Conservation (phyloP, 2,888 invertebrate genomes). For the Tenthredo mesomela region DNA sequence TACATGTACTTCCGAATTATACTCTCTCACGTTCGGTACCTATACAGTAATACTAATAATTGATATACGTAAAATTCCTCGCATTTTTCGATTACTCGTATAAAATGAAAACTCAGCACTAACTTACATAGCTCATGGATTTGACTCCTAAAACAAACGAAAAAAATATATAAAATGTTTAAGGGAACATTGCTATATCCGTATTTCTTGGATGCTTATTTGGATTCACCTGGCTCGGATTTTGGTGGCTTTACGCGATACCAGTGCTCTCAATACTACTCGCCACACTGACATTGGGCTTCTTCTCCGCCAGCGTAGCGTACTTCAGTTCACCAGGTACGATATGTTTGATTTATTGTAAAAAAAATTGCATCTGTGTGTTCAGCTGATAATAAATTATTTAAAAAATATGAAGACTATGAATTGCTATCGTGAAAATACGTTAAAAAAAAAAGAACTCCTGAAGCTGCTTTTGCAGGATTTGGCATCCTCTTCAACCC, state of each 20-base stretch:
- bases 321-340: constrained; percentile 83
- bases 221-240: constrained; percentile 81
- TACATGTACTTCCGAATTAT: background rate
- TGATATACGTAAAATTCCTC: background rate
- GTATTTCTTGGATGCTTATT: constrained; percentile 81
- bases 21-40: background rate
- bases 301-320: constrained; percentile 81
- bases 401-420: background rate
- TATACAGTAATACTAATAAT: background rate
- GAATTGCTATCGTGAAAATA: background rate
- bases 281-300: constrained; percentile 82
- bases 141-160: background rate
- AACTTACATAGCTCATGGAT: background rate
- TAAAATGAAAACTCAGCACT: background rate
- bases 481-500: constrained; percentile 21
- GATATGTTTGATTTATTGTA: constrained; percentile 54
- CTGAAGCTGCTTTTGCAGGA: background rate
- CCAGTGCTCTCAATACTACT: constrained; percentile 82
- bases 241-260: constrained; percentile 84
- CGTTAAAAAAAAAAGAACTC: background rate
- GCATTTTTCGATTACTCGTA: background rate
- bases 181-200: constrained; percentile 80
- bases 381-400: background rate
- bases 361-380: background rate
- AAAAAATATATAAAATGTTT: constrained; percentile 64